Percentiles rank a stretch among this genome's conserved stretches.
Evolutionary conservation across 2,797 vertebrate species (phyloP).

Genomic region (Decapterus maruadsi): DNA sequence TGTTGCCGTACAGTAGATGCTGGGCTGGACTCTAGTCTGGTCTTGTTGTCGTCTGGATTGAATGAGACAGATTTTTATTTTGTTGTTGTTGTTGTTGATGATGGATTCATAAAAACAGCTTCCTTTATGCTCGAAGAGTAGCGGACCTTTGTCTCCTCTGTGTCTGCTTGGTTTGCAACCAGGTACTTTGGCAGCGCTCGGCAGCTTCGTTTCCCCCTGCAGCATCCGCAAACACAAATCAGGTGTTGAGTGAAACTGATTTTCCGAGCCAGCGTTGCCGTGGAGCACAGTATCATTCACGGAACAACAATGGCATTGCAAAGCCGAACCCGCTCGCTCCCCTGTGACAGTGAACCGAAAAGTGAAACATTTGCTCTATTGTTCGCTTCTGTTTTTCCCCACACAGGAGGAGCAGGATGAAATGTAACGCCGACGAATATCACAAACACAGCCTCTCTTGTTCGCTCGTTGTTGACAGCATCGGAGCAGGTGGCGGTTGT

Average conservation of each 20-base stretch:
- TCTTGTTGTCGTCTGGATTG: no score
- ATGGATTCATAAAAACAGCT: background rate
- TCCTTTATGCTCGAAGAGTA: background rate
- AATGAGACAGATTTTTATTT: background rate
- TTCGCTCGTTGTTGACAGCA: conserved; percentile 26
- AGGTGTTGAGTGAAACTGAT: conserved; percentile 49
- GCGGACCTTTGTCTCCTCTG: conserved; percentile 6
- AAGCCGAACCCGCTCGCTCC: conserved; percentile 50
- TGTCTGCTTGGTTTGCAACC: conserved; percentile 32
- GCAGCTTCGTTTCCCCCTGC: conserved; percentile 25
- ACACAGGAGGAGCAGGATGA: conserved; percentile 25
- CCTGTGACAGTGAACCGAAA: conserved; percentile 47
- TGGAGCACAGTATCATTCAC: conserved; percentile 55
- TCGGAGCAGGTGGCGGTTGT: background rate
- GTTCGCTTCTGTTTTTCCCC: conserved; percentile 50
- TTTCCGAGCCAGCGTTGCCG: conserved; percentile 48
- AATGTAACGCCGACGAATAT: conserved; percentile 2
- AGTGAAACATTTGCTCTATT: conserved; percentile 60
- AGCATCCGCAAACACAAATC: conserved; percentile 57
- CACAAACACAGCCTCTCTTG: conserved; percentile 1
- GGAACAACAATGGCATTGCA: conserved; percentile 59
- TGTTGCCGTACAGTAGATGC: no score
- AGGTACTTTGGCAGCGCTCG: conserved; percentile 44
- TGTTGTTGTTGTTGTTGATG: no score
- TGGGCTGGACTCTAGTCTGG: no score